Evolutionary conservation across 2,888 invertebrate species (phyloP), one percentile per base, ranked within the genome.

Genomic region (Aproaerema taeniolella): DNA sequence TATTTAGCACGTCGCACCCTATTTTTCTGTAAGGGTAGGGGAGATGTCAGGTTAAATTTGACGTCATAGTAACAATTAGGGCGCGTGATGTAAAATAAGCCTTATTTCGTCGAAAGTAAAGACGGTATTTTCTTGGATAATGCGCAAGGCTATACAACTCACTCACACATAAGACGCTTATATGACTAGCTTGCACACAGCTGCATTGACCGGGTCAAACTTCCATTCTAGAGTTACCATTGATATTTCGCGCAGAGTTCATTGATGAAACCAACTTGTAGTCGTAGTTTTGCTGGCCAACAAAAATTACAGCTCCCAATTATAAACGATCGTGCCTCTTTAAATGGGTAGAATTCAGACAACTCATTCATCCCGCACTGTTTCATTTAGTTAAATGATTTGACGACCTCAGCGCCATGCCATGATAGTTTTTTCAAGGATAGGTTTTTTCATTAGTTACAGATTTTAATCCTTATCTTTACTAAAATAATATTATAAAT

Each of bases 221-320:
- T 69, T 61, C 64, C 79, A 72, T 78, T 77, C 76, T 79, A 73
- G 70, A 67, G 69, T 66, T 67, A 71, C 73, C 82, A 85, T 82
- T 85, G 82, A 82, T 79, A 74, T 80, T 81, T 76, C 61, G 74
- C 75, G 66, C 65, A 70, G 76, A 61, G 67, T 75, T 67, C 82
- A 82, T 83, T 81, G 75, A 82, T 73, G 65, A 30, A 64, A 65
- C 62, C 58, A 51, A 52, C 58, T 50, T 55, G 42, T 41, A 41
- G 46, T 41, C 41, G 35, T 28, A 28, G 35, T 30, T 24, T 34
- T 34, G 34, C 26, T 20, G 20, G 26, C 16, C 34, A 26, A 41
- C 28, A 31, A 41, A 41, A 36, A 35, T 25, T 31, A 31, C 20
- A 36, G 8, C 31, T 17, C 26, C 35, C 8, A 20, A 6, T 20